Percentiles rank a stretch among this genome's conserved stretches.
Evolutionary conservation across 1,140 invertebrate species (phyloP).

Genomic region (Bombus terrestris): DNA sequence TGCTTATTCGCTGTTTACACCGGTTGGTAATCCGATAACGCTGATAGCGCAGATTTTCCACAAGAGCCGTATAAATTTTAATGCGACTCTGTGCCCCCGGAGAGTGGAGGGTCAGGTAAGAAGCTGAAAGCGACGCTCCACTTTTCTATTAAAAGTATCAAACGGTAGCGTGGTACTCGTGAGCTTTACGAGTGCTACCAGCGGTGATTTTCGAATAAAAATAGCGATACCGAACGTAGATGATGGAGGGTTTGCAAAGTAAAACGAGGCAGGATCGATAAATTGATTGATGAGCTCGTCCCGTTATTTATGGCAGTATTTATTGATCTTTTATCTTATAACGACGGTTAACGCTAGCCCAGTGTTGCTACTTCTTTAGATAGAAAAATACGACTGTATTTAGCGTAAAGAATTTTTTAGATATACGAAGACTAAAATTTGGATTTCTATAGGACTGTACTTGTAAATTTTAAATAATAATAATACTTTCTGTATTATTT

Average conservation of each 20-base stretch:
- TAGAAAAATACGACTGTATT: background rate
- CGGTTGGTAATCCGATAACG: background rate
- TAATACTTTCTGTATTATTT: background rate
- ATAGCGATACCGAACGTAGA: constrained; percentile 2
- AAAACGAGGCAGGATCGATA: constrained; percentile 7
- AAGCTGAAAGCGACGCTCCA: background rate
- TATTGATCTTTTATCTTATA: constrained; percentile 11
- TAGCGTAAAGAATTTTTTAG: background rate
- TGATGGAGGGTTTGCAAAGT: background rate
- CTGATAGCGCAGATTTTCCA: constrained; percentile 23
- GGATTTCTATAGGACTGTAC: too few species aligned
- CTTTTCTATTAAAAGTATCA: constrained; percentile 12
- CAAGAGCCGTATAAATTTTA: constrained; percentile 47
- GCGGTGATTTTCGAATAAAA: constrained; percentile 23
- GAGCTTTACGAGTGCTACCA: background rate
- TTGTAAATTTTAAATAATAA: background rate
- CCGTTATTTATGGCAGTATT: constrained; percentile 7
- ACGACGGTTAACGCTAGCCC: background rate
- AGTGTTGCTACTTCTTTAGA: background rate
- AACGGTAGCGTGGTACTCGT: background rate
- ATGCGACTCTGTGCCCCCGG: background rate
- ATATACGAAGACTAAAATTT: too few species aligned
- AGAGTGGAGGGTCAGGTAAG: background rate
- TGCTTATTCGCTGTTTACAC: background rate
- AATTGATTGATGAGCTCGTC: constrained; percentile 1